These are phyloP conservation scores for Homalodisca vitripennis DNA, from an alignment of 1,140 invertebrate species.

Conservation along the genomic window DNA sequence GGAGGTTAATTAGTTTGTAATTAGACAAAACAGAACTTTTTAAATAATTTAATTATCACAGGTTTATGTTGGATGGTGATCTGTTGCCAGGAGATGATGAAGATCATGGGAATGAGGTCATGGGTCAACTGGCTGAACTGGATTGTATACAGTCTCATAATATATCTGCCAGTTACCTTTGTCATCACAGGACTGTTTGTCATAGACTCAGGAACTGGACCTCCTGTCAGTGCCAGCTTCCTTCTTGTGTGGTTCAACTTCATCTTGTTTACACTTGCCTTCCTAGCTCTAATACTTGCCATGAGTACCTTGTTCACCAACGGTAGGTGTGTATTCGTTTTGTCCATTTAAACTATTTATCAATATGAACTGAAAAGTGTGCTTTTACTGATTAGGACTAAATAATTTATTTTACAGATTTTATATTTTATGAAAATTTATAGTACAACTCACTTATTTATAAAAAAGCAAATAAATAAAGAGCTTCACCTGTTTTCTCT, in stretches of 20 bases:
- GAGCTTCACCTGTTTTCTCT: too few relatives aligned
- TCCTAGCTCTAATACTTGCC: not conserved
- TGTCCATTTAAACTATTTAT: too few relatives aligned
- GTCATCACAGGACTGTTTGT: not conserved
- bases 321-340: not conserved
- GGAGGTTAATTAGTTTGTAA: too few relatives aligned
- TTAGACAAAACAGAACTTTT: too few relatives aligned
- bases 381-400: too few relatives aligned
- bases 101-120: not conserved
- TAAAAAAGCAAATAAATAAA: too few relatives aligned
- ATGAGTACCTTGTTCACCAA: not conserved
- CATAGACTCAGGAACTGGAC: not conserved
- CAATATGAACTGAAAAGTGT: too few relatives aligned
- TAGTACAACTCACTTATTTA: too few relatives aligned
- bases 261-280: not conserved
- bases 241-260: not conserved
- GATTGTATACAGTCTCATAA: constrained; percentile 1
- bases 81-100: constrained; percentile 2
- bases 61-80: not conserved
- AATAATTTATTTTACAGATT: too few relatives aligned
- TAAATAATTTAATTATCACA: too few relatives aligned
- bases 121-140: constrained; percentile 4
- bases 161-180: not conserved
- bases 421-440: too few relatives aligned
- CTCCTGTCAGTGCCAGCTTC: not conserved